These are phyloP conservation scores for Meganola albula DNA, from an alignment of 2,888 invertebrate species.

Conservation along the genomic window DNA sequence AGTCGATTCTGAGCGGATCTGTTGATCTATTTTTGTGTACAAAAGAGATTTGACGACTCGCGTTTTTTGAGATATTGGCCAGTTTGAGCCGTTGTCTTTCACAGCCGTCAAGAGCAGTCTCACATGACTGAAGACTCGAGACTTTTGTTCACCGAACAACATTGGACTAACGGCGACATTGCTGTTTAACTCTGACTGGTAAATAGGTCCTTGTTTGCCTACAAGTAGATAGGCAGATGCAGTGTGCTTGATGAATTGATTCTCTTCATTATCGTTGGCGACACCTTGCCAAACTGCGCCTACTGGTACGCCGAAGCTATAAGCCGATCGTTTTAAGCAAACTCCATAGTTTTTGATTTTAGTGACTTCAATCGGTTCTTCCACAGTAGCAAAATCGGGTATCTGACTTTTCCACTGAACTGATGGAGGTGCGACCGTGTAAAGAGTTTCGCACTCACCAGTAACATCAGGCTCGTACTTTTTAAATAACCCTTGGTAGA, in stretches of 20 bases:
- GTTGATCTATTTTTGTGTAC: slow-evolving; percentile 27
- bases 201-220: slow-evolving; percentile 78
- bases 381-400: slow-evolving; percentile 64
- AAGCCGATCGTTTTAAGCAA: slow-evolving; percentile 78
- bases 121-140: slow-evolving; percentile 79
- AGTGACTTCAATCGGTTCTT: slow-evolving; percentile 77
- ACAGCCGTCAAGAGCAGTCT: slow-evolving; percentile 64
- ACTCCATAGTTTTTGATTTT: slow-evolving; percentile 81
- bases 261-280: slow-evolving; percentile 62
- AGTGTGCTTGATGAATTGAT: slow-evolving; percentile 75
- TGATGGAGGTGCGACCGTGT: slow-evolving; percentile 79
- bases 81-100: slow-evolving; percentile 48
- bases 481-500: slow-evolving; percentile 77
- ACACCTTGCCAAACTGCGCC: slow-evolving; percentile 67
- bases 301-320: slow-evolving; percentile 80
- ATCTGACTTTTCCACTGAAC: slow-evolving; percentile 71
- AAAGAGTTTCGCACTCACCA: slow-evolving; percentile 82
- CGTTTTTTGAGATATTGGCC: slow-evolving; percentile 52
- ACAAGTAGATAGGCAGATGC: slow-evolving; percentile 77
- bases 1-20: slow-evolving; percentile 8
- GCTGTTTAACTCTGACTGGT: slow-evolving; percentile 80
- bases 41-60: slow-evolving; percentile 72
- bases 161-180: slow-evolving; percentile 78
- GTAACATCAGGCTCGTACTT: slow-evolving; percentile 84
- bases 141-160: slow-evolving; percentile 76